Conservation (phyloP, 2,888 invertebrate species). For the Cheilosia vernalis region DNA sequence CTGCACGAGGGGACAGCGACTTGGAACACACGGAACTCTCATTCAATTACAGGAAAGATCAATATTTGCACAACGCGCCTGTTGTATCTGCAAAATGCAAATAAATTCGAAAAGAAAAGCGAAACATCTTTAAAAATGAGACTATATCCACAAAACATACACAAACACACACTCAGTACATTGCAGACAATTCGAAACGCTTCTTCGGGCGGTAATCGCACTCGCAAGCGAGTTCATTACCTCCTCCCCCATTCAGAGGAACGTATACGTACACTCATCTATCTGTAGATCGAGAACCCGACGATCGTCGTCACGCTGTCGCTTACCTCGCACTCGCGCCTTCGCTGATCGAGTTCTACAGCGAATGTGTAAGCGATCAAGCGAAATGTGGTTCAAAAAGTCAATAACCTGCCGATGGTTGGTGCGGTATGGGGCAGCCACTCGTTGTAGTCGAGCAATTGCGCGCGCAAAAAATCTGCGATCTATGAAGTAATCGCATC, state of each 20-base stretch:
- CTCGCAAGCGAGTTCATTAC: conserved; percentile 62
- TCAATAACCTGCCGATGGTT: conserved; percentile 67
- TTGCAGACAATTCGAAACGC: conserved; percentile 22
- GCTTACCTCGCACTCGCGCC: conserved; percentile 34
- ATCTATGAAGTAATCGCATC: conserved; percentile 73
- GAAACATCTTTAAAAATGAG: conserved; percentile 59
- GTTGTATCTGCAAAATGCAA: conserved; percentile 60
- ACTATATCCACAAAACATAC: conserved; percentile 52
- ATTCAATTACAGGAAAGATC: conserved; percentile 62
- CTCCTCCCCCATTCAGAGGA: conserved; percentile 66
- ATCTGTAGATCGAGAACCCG: conserved; percentile 39
- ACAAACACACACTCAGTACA: conserved; percentile 17
- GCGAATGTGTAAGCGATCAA: conserved; percentile 65
- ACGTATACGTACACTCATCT: conserved; percentile 5
- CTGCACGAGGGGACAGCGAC: not conserved
- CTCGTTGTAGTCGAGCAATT: conserved; percentile 4
- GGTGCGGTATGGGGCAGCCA: not conserved
- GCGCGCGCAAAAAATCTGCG: conserved; percentile 56
- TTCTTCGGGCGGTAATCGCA: conserved; percentile 8
- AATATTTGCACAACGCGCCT: conserved; percentile 57
- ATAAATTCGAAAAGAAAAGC: conserved; percentile 57
- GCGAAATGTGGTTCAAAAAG: conserved; percentile 75
- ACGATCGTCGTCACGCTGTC: conserved; percentile 54
- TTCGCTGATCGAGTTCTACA: conserved; percentile 48
- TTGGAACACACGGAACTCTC: conserved; percentile 48